These are phyloP conservation scores for Carettochelys insculpta DNA, from an alignment of 2,113 vertebrate species.

Conservation along the genomic window DNA sequence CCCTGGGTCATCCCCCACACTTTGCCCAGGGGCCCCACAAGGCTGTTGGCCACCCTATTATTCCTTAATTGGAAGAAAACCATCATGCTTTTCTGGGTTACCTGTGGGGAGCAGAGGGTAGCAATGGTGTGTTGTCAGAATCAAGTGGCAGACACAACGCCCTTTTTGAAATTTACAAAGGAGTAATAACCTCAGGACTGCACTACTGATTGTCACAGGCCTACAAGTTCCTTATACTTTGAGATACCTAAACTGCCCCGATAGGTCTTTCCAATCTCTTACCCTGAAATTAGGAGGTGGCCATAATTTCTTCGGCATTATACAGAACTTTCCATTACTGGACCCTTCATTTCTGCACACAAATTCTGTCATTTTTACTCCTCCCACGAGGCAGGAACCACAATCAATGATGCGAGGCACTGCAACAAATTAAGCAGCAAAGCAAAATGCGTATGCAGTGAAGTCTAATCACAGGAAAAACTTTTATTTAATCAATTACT, in stretches of 20 bases:
- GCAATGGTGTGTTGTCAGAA: neutral
- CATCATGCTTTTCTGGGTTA: neutral
- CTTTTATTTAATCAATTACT: neutral
- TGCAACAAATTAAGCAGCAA: constrained; percentile 55
- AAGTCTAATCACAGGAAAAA: neutral
- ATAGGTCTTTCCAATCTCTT: constrained; percentile 40
- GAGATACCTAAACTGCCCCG: neutral
- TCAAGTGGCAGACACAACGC: neutral
- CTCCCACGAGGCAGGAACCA: constrained; percentile 89
- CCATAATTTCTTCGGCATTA: constrained; percentile 85
- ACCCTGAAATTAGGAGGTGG: constrained; percentile 83
- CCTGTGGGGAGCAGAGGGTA: neutral
- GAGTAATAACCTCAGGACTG: neutral
- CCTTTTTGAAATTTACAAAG: neutral
- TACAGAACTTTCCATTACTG: constrained; percentile 84
- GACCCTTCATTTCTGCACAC: constrained; percentile 86
- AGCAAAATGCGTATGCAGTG: neutral
- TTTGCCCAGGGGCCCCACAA: too few relatives aligned
- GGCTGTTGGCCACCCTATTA: too few relatives aligned
- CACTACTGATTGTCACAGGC: neutral
- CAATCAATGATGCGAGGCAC: constrained; percentile 87
- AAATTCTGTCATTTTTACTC: constrained; percentile 79
- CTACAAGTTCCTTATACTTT: neutral
- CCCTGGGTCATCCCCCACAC: too few relatives aligned
- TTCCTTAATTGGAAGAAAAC: neutral